Evolutionary conservation across 2,113 vertebrate genomes (phyloP).

Genomic region (Neogobius melanostomus): DNA sequence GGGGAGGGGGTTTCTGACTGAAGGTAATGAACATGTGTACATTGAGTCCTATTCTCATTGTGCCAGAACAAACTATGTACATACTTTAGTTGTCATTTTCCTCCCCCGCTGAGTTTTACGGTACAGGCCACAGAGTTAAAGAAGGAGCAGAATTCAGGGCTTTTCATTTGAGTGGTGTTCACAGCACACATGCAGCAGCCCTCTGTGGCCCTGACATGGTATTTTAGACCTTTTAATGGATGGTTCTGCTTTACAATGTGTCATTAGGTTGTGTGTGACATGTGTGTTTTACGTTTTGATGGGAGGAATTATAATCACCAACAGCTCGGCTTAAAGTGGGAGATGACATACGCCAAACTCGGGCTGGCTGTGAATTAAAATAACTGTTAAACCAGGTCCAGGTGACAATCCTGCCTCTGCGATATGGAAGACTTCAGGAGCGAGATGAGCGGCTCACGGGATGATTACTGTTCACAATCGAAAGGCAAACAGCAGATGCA

Average conservation of each 20-base stretch:
- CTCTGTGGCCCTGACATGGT: conserved; percentile 49
- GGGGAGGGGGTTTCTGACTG: conserved; percentile 18
- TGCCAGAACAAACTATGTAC: neutral
- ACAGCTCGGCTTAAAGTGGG: conserved; percentile 49
- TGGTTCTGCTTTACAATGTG: conserved; percentile 51
- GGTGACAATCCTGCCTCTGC: neutral
- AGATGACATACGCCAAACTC: conserved; percentile 19
- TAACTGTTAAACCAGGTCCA: conserved; percentile 15
- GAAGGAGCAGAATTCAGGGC: conserved; percentile 40
- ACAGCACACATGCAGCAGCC: conserved; percentile 38
- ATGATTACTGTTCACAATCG: conserved; percentile 52
- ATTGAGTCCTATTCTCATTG: conserved; percentile 1
- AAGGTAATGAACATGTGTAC: conserved; percentile 17
- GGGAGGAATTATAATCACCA: conserved; percentile 54
- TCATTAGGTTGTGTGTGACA: conserved; percentile 37
- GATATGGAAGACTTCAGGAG: conserved; percentile 51
- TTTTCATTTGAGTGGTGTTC: conserved; percentile 44
- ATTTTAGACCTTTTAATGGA: conserved; percentile 66
- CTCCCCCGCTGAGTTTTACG: conserved; percentile 38
- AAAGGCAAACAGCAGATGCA: conserved; percentile 43
- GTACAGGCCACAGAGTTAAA: conserved; percentile 44
- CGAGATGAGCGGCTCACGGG: conserved; percentile 50
- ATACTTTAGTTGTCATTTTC: neutral
- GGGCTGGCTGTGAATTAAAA: neutral
- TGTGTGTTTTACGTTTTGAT: conserved; percentile 23